phyloP scores from a whole-genome alignment of 2,888 invertebrate species.

The Drosophila meridiana region DNA sequence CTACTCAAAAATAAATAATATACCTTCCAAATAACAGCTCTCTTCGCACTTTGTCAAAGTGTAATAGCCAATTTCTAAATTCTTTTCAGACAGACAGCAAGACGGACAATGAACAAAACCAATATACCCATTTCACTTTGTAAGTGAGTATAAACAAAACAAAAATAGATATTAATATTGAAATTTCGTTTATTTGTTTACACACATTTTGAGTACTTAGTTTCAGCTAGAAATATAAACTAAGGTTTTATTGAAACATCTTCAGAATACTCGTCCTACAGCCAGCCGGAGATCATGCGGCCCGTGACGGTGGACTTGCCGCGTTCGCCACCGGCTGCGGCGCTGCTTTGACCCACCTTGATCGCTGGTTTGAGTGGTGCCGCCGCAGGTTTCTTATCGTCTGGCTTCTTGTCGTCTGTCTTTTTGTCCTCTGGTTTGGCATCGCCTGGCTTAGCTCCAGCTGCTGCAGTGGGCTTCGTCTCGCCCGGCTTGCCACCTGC shows the following conservation, averaged over 20 bases:
- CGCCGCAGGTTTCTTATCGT: constrained; percentile 69
- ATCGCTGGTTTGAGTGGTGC: constrained; percentile 82
- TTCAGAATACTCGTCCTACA: constrained; percentile 84
- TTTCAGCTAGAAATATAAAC: constrained; percentile 16
- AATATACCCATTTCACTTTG: too few relatives aligned
- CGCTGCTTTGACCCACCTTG: constrained; percentile 84
- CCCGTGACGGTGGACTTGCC: constrained; percentile 91
- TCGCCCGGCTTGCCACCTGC: constrained; percentile 40
- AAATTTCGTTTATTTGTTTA: constrained; percentile 55
- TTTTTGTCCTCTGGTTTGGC: constrained; percentile 59
- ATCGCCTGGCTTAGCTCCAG: constrained; percentile 53
- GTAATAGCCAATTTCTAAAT: too few relatives aligned
- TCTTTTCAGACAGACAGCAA: too few relatives aligned
- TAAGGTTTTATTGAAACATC: not conserved
- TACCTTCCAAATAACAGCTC: too few relatives aligned
- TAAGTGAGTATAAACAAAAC: not conserved
- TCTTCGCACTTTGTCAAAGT: too few relatives aligned
- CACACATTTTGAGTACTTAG: constrained; percentile 44
- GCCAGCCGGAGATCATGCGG: constrained; percentile 90
- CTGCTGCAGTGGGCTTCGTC: constrained; percentile 34
- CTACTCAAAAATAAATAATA: too few relatives aligned
- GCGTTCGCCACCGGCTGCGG: constrained; percentile 86
- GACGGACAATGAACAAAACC: too few relatives aligned
- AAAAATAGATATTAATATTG: not conserved
- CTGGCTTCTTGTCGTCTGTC: constrained; percentile 57